Evolutionary conservation across 2,113 vertebrate genomes (phyloP).

Genomic region (Oreocharis arfaki): DNA sequence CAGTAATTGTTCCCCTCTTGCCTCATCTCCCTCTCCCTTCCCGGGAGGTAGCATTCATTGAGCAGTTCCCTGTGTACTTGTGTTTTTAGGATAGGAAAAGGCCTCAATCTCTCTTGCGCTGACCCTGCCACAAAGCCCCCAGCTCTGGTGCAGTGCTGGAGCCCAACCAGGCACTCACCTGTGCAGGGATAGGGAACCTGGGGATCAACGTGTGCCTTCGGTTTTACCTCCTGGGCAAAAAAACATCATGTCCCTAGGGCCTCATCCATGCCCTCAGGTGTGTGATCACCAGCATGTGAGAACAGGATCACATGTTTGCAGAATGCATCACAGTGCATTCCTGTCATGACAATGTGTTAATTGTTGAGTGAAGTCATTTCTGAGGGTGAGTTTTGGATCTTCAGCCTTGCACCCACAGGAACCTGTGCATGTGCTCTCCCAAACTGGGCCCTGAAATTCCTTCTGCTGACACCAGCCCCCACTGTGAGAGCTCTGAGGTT

Average conservation of each 20-base stretch:
- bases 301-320: not conserved
- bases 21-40: not conserved
- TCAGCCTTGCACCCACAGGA: accelerated
- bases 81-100: not conserved
- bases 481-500: not conserved
- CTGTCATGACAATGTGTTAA: not conserved
- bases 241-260: accelerated
- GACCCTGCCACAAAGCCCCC: not conserved
- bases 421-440: not conserved
- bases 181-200: not conserved
- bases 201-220: not conserved
- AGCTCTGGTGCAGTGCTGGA: not conserved
- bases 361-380: not conserved
- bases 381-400: not conserved
- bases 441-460: not conserved
- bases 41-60: not conserved
- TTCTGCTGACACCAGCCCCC: not conserved
- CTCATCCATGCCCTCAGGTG: accelerated
- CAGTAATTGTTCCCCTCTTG: not conserved
- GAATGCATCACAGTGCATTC: not conserved
- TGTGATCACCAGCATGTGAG: not conserved
- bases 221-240: not conserved
- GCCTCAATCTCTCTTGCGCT: not conserved
- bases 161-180: not conserved
- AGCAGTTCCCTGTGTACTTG: not conserved